Conservation (phyloP, 2,888 invertebrate genomes). For the Ennomos erosarius region DNA sequence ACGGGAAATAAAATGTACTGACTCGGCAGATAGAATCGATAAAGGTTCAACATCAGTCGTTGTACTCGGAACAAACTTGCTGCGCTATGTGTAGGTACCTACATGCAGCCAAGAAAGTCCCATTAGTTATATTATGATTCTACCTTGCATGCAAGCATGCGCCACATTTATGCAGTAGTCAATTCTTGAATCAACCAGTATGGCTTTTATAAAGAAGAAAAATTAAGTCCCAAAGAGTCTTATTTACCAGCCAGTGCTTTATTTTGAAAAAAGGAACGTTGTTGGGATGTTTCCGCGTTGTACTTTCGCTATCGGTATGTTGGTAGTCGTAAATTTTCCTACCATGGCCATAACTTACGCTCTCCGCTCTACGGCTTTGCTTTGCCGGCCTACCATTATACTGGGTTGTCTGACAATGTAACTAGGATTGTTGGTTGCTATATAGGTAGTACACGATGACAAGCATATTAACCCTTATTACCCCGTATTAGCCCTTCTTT, state of each 20-base stretch:
- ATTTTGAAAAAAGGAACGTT: slow-evolving; percentile 30
- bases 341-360: slow-evolving; percentile 40
- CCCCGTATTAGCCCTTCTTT: too few relatives aligned
- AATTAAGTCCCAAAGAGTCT: not conserved
- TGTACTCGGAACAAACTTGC: not conserved
- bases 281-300: slow-evolving; percentile 46
- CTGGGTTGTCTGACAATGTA: slow-evolving; percentile 25
- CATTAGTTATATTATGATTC: too few relatives aligned
- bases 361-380: slow-evolving; percentile 19
- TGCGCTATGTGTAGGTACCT: too few relatives aligned
- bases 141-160: too few relatives aligned
- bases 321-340: slow-evolving; percentile 55
- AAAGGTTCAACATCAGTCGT: not conserved
- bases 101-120: too few relatives aligned
- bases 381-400: slow-evolving; percentile 44
- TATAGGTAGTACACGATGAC: too few relatives aligned
- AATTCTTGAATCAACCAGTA: too few relatives aligned
- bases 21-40: slow-evolving; percentile 4
- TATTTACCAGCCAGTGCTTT: slow-evolving; percentile 14
- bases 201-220: slow-evolving; percentile 2
- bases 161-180: too few relatives aligned
- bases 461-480: too few relatives aligned
- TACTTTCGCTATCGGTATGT: slow-evolving; percentile 53
- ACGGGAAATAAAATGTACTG: not conserved
- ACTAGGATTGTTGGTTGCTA: too few relatives aligned